Base-by-base conservation (phyloP, 2,888 invertebrate genomes). In the Ochropleura leucogaster region DNA sequence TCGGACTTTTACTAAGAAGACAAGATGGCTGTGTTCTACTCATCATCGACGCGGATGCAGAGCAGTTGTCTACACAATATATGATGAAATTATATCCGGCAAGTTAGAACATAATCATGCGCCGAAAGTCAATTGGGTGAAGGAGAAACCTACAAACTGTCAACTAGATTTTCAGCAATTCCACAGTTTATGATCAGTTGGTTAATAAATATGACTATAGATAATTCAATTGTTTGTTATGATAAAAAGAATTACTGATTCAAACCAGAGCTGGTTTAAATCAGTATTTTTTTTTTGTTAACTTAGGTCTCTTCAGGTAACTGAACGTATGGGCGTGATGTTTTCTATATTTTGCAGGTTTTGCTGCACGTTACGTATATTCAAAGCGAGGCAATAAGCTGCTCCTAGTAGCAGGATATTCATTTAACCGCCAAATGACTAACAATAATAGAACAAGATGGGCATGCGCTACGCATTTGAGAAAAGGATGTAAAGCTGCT, bases 1-100 rank as follows among this genome's bases (percentile, higher is more conserved):
- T 8, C 49, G 78, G 20, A 77, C 59, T 18, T 60, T 46, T 1
- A 4, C 4, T 16, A 51, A 47, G 6, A 76, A 76, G 44, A 71
- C 62, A 55, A 71, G 79, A 71, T 76, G 76, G 76, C 30, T 71
- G 16, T 79, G 79, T 20, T 76, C 72, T 3, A 76, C 76, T 8
- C 79, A 76, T 49, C 79, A 78, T 18, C 18, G 14, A 4, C 14
- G 49, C 2, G 49, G 79, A 18, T 76, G 76, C 18, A 78, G n/a
- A 55, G 71, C 79, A 12, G 79, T 71, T 40, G 53, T 78, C 0
- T 76, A 76, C 9, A 76, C 76, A 16, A 30, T 70, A 6, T 49
- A 62, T n/a, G 53, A 74, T 12, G 18, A 6, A 55, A 49, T 76
- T 9, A 9, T 76, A 9, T 66, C 66, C 6, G 44, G 9, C 0